Evolutionary conservation across 2,888 invertebrate species (phyloP), one percentile per base, ranked within the genome.

Genomic region (Spatulosminthurus flaviceps): DNA sequence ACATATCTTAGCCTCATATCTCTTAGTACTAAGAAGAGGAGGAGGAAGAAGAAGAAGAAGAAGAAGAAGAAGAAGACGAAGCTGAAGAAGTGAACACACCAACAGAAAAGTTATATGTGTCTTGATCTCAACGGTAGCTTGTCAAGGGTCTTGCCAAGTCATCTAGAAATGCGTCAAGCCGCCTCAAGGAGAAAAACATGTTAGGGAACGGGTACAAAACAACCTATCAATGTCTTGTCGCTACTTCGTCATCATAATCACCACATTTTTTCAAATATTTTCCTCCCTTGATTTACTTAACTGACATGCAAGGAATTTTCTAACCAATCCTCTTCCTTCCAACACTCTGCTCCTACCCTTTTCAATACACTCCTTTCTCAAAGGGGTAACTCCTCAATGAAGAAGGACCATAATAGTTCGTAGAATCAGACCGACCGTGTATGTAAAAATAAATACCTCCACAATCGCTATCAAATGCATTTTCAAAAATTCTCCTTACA

Each of bases 101-200:
- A 29, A 70, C 13, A 70, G 70, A 21, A 43, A 43, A 72, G 24
- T 42, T 72, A 51, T n/a, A 67, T 28, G 71, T 43, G 71, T 41
- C 71, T 43, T 72, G 43, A 72, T 72, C 71, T 72, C 43, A 41
- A 42, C 26, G 60, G 73, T 43, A 64, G 74, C 29, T 74, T 74
- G 74, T 77, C 67, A 77, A 70, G 77, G 60, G 70, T 42, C 28
- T 70, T 70, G 77, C 42, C 51, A 77, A 77, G 77, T 77, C 77
- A 77, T 77, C 77, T 77, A 77, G 77, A 77, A 77, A 77, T 77
- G 60, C 77, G 70, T 77, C 64, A 42, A 64, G 28, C 42, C 66
- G 42, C 76, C 67, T 76, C 34, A 22, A 67, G 67, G 67, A 67
- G 67, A 28, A 67, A 28, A 67, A 67, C 73, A 43, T 71, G 29